Evolutionary conservation across 2,113 vertebrate species (phyloP).

Genomic region (Drymodes brunneopygia): DNA sequence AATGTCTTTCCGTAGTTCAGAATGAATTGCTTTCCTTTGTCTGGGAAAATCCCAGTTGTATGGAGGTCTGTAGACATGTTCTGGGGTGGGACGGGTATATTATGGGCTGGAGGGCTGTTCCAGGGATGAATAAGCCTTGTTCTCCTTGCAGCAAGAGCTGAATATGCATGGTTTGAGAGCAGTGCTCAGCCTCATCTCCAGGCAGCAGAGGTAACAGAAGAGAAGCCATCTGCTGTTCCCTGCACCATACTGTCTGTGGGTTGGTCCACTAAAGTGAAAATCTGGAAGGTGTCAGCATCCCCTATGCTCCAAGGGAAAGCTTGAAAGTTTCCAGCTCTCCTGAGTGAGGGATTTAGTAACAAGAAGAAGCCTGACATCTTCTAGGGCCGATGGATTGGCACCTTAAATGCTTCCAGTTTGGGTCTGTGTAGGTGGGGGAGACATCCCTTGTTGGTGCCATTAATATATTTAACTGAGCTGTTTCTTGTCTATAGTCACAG

Average conservation of each 20-base stretch:
- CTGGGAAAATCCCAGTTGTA: not conserved
- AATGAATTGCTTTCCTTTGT: not conserved
- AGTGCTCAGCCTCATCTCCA: slow-evolving; percentile 44
- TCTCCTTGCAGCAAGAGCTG: slow-evolving; percentile 11
- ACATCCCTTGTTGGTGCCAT: not conserved
- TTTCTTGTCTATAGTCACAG: not conserved
- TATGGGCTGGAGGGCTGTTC: not conserved
- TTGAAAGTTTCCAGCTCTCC: slow-evolving; percentile 33
- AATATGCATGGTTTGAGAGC: slow-evolving; percentile 48
- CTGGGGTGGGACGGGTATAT: not conserved
- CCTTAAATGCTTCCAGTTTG: not conserved
- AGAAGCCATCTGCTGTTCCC: slow-evolving; percentile 74
- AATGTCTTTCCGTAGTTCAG: not conserved
- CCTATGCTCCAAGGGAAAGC: slow-evolving; percentile 44
- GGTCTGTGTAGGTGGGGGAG: not conserved
- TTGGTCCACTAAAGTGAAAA: slow-evolving; percentile 70
- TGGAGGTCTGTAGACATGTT: not conserved
- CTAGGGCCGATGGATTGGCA: not conserved
- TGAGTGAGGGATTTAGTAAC: not conserved
- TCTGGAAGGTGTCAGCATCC: slow-evolving; percentile 70
- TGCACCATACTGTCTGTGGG: slow-evolving; percentile 75
- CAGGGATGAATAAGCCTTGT: not conserved
- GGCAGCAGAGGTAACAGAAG: slow-evolving; percentile 71
- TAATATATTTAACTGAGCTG: not conserved
- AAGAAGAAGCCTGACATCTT: not conserved